phyloP scores from a whole-genome alignment of 2,797 vertebrate species.

The Anabas testudineus region DNA sequence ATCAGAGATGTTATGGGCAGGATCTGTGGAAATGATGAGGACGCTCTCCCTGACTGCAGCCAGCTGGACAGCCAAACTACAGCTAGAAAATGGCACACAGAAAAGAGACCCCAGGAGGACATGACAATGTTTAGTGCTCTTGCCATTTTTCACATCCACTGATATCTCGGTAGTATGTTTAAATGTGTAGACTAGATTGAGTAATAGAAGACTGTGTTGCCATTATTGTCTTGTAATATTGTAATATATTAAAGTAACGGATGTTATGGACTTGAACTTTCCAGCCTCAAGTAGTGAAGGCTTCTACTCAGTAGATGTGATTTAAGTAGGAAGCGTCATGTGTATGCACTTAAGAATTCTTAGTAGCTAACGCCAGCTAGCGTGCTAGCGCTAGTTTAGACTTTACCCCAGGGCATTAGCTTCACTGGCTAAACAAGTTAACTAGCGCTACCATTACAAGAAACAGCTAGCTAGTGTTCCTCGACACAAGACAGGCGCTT shows the following conservation, averaged over 20 bases:
- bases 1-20: conserved; percentile 97
- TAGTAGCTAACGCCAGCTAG: background rate
- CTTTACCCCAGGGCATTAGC: background rate
- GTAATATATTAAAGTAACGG: too few species aligned
- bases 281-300: background rate
- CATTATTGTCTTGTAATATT: too few species aligned
- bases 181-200: too few species aligned
- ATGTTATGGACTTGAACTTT: background rate
- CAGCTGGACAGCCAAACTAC: conserved; percentile 95
- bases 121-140: too few species aligned
- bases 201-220: background rate
- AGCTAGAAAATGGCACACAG: conserved; percentile 75
- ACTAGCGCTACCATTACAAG: too few species aligned
- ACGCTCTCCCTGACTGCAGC: conserved; percentile 94
- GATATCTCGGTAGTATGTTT: background rate
- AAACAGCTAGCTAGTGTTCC: too few species aligned
- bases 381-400: too few species aligned
- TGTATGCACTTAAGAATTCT: too few species aligned
- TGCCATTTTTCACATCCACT: background rate
- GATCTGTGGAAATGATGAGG: conserved; percentile 97
- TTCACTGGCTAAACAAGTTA: background rate
- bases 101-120: background rate
- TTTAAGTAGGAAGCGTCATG: too few species aligned
- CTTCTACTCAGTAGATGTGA: too few species aligned
- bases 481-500: background rate